Evolutionary conservation across 2,888 invertebrate species (phyloP), one percentile per base, ranked within the genome.

Genomic region (Nephrotoma appendiculata): DNA sequence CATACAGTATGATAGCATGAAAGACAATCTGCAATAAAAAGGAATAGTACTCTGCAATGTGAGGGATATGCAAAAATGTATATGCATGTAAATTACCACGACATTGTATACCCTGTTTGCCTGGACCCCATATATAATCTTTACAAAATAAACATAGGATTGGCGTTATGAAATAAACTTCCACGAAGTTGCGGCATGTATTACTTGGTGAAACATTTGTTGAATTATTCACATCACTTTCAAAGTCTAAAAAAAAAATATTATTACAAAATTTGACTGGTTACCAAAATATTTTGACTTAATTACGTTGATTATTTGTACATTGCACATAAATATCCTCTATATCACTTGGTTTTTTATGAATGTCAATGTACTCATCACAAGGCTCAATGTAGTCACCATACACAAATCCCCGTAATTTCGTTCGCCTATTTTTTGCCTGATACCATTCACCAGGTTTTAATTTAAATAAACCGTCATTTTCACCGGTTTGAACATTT

Each of bases 1-100:
- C 89, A 89, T 3, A 88, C 87, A 57, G 88, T 71, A 87, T 89
- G 89, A 87, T 88, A 89, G 86, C 88, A 88, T 19, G 88, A 86
- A 84, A 88, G 87, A 87, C 89, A 89, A 88, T 89, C 89, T 88
- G 88, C 84, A 86, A 87, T 86, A 88, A 87, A 88, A 88, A 85
- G 31, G 1, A 31, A 41, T 41, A 83, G 15, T 83, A 41, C 19
- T n/a, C n/a, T 71, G 41, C 11, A 42, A 41, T 41, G 31, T 31
- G 31, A 31, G 31, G 3, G 31, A 31, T 31, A 31, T 31, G 2
- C 31, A 31, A 2, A 31, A 41, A n/a, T 83, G 7, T n/a, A n/a
- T n/a, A 83, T 31, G 41, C 9, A 31, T 41, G 11, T 83, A 4
- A 83, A 41, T 83, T 83, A 87, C 87, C 87, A 19, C 86, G 87